Evolutionary conservation across 2,888 invertebrate species (phyloP), one percentile per base, ranked within the genome.

Genomic region (Sialis fuliginosa): DNA sequence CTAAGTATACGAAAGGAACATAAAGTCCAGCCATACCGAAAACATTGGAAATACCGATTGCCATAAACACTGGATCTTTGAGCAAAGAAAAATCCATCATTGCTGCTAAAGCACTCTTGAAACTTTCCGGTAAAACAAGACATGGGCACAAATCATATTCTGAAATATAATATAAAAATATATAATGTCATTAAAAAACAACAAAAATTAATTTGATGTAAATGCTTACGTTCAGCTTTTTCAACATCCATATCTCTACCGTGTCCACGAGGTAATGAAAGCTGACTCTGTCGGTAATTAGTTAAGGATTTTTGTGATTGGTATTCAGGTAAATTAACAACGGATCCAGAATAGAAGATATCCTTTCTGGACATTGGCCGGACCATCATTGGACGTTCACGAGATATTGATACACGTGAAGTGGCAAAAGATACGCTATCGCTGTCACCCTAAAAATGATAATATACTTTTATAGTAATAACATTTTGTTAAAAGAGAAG

Each of bases 11-110:
- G 65, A 93, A 97, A 37, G 97, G 97, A 54, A 97, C 89, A 65
- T 95, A 95, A 47, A 96, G 78, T 53, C 96, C 96, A 46, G 95
- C 87, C 86, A 97, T 95, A 56, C 96, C 97, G 63, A 97, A 90
- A 48, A 97, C 73, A 65, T 95, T 96, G 52, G 91, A 92, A 46
- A 95, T 76, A 50, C 89, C 90, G 58, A 95, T 89, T 46, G 93
- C 69, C 71, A 91, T 79, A 66, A 96, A 90, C 48, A 89, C 86
- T 4, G 89, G 86, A 68, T 95, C 84, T 53, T 79, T 84, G 48
- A 96, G 71, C 46, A 96, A 67, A 46, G 85, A 83, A 56, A 91
- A 74, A 66, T 95, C 93, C 72, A 93, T 68, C 92, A 96, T 92
- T 47, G 90, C 86, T 46, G 79, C 73, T 40, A 95, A 68, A 32